A percentile compares a stretch with the other conserved stretches of the same genome.
Conservation (phyloP, 2,797 vertebrate species). For the Vireo griseus region DNA sequence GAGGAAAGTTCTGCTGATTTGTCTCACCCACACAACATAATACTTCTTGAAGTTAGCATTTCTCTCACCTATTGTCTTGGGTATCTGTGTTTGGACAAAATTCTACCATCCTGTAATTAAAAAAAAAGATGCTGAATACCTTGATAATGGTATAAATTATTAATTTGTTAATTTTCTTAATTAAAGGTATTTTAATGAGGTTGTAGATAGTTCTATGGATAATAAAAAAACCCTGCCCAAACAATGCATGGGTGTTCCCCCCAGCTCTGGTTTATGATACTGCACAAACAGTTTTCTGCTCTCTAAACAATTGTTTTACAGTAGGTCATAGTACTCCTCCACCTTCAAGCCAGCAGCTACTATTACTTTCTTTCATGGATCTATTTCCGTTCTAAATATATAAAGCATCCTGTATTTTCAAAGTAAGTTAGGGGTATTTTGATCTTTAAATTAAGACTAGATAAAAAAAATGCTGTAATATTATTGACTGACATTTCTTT, state of each 20-base stretch:
- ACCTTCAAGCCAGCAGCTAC: neutral
- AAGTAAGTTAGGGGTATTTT: neutral
- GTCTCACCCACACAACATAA: neutral
- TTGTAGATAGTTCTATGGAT: neutral
- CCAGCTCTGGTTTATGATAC: fast-evolving
- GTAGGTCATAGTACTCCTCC: neutral
- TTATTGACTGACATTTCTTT: neutral
- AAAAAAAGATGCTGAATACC: neutral
- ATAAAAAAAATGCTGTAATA: neutral
- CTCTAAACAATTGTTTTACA: neutral
- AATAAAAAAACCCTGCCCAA: neutral
- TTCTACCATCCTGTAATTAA: neutral
- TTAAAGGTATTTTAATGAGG: neutral
- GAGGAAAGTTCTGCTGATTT: neutral
- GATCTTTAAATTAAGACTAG: neutral
- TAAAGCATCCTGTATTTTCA: neutral
- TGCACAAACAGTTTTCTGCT: neutral
- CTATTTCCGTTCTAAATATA: neutral
- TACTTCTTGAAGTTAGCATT: neutral
- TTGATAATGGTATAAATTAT: neutral
- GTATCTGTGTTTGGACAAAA: neutral
- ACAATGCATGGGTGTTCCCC: neutral
- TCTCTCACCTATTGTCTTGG: neutral
- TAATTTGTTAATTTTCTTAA: neutral
- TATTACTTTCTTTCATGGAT: neutral